phyloP scores from a whole-genome alignment of 2,797 vertebrate genomes.

The Acridotheres tristis region DNA sequence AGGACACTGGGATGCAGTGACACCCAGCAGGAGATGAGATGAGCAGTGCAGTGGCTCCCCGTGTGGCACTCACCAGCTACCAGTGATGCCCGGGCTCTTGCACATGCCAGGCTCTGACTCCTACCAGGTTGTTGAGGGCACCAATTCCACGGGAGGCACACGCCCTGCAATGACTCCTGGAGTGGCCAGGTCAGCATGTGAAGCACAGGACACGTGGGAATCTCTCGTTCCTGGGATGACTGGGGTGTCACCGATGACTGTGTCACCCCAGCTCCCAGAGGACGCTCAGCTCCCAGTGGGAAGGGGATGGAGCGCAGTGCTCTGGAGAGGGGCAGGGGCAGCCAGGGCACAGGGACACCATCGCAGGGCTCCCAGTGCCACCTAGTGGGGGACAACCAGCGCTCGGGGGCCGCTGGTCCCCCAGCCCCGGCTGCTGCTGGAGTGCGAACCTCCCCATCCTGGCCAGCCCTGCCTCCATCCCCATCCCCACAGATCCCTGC shows the following conservation, averaged over 20 bases:
- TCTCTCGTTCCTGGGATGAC: neutral
- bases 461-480: neutral
- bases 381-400: slow-evolving; percentile 26
- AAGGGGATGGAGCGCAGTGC: neutral
- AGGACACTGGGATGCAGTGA: neutral
- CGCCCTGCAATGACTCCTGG: neutral
- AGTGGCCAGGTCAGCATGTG: fast-evolving
- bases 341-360: neutral
- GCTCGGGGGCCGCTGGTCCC: neutral
- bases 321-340: neutral
- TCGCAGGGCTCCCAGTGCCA: slow-evolving; percentile 58
- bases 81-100: neutral
- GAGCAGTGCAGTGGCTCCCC: neutral
- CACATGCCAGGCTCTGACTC: neutral
- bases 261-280: neutral
- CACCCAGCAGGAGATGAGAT: neutral
- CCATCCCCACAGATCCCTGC: neutral
- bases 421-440: neutral
- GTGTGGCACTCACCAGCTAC: neutral
- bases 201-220: neutral
- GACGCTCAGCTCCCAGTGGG: neutral
- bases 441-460: neutral
- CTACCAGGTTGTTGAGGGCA: neutral
- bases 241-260: too few relatives aligned
- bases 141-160: neutral